phyloP scores from a whole-genome alignment of 1,140 invertebrate genomes.

The Drosophila gunungcola region DNA sequence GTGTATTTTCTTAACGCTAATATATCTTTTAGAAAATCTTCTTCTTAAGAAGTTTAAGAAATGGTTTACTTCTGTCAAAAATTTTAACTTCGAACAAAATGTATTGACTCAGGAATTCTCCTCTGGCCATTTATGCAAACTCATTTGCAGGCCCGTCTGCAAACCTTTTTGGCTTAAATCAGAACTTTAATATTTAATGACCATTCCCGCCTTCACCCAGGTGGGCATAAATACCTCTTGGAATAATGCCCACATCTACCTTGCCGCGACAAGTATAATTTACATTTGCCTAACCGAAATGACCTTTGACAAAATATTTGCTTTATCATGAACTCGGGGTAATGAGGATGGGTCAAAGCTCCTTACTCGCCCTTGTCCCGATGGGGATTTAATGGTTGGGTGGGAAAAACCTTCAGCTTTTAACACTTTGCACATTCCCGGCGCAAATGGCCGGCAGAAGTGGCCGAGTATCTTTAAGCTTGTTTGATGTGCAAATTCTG shows the following conservation, averaged over 20 bases:
- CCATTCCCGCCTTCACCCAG: not conserved
- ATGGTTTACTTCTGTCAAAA: not conserved
- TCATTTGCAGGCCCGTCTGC: slow-evolving; percentile 35
- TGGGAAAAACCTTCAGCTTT: slow-evolving; percentile 47
- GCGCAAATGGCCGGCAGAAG: slow-evolving; percentile 62
- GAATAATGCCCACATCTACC: slow-evolving; percentile 1
- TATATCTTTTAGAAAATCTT: too few relatives aligned
- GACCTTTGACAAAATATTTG: slow-evolving; percentile 68
- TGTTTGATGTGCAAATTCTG: slow-evolving; percentile 78
- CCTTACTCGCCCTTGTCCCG: not conserved
- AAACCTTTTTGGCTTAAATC: slow-evolving; percentile 58
- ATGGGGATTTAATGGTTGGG: slow-evolving; percentile 13
- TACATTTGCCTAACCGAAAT: slow-evolving; percentile 62
- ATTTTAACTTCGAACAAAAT: not conserved
- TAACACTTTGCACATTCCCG: slow-evolving; percentile 61
- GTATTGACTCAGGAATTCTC: slow-evolving; percentile 14
- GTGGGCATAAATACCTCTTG: slow-evolving; percentile 16
- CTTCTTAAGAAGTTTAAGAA: too few relatives aligned
- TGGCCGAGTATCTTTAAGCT: slow-evolving; percentile 69
- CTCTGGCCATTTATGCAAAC: slow-evolving; percentile 33
- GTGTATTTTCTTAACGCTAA: too few relatives aligned
- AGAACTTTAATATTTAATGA: slow-evolving; percentile 71
- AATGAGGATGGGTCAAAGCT: slow-evolving; percentile 33
- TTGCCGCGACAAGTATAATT: slow-evolving; percentile 53
- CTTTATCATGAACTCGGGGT: slow-evolving; percentile 34